Conservation (phyloP, 2,888 invertebrate genomes). For the Dysmachus trigonus region DNA sequence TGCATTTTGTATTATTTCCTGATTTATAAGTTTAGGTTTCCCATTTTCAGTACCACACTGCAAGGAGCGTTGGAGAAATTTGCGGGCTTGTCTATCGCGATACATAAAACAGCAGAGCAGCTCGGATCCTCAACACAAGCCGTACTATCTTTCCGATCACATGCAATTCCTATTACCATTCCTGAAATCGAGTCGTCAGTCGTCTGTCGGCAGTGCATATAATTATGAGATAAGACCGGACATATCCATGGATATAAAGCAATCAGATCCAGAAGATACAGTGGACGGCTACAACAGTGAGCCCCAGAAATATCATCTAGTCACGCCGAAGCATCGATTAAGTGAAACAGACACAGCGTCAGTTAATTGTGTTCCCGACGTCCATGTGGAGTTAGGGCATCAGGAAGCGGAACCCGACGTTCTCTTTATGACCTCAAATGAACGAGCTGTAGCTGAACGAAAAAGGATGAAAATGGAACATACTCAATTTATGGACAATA, state of each 20-base stretch:
- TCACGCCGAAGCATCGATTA: neutral
- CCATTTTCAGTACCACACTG: slow-evolving; percentile 60
- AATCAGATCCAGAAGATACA: neutral
- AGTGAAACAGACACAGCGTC: slow-evolving; percentile 52
- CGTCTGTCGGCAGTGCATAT: slow-evolving; percentile 47
- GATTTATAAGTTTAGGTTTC: neutral
- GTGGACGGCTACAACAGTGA: slow-evolving; percentile 43
- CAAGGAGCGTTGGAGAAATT: slow-evolving; percentile 65
- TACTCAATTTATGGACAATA: slow-evolving; percentile 52
- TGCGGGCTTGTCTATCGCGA: slow-evolving; percentile 63
- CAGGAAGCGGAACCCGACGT: slow-evolving; percentile 42
- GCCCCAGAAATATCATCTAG: slow-evolving; percentile 3
- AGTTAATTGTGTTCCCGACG: slow-evolving; percentile 52
- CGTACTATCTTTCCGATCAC: slow-evolving; percentile 64
- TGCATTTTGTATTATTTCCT: neutral
- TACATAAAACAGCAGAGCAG: slow-evolving; percentile 63
- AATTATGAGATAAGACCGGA: slow-evolving; percentile 52
- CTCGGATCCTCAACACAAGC: slow-evolving; percentile 62
- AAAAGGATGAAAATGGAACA: slow-evolving; percentile 45
- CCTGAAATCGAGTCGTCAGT: slow-evolving; percentile 61
- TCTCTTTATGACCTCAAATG: slow-evolving; percentile 26
- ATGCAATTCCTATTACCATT: slow-evolving; percentile 64
- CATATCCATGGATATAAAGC: neutral
- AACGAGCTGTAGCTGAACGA: neutral
- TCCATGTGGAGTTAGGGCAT: slow-evolving; percentile 39